phyloP scores from a whole-genome alignment of 2,113 vertebrate genomes.

The Ptychochromis oligacanthus region DNA sequence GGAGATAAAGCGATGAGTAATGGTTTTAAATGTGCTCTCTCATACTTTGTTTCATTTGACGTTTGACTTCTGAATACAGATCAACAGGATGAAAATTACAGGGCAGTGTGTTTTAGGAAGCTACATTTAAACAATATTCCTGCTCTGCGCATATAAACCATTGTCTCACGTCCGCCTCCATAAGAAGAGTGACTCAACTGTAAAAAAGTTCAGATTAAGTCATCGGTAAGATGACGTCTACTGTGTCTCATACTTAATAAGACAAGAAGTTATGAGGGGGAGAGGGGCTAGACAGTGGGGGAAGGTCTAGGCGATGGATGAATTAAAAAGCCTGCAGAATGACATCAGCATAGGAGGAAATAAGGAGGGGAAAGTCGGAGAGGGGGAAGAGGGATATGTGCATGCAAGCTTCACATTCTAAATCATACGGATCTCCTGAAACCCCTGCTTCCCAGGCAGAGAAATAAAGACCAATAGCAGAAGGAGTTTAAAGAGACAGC shows the following conservation, averaged over 20 bases:
- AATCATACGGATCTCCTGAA: conserved; percentile 64
- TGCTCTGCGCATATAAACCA: conserved; percentile 10
- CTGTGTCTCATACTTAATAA: conserved; percentile 59
- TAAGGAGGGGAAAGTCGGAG: conserved; percentile 29
- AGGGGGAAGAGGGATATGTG: conserved; percentile 23
- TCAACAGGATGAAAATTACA: conserved; percentile 54
- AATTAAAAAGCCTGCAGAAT: conserved; percentile 71
- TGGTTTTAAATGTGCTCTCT: conserved; percentile 7
- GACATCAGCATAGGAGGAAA: conserved; percentile 74
- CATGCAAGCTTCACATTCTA: conserved; percentile 51
- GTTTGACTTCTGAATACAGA: conserved; percentile 43
- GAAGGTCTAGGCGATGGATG: conserved; percentile 41
- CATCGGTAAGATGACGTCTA: conserved; percentile 67
- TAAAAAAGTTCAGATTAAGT: conserved; percentile 74
- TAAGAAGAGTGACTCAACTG: conserved; percentile 15
- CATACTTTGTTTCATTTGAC: conserved; percentile 33
- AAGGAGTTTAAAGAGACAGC: conserved; percentile 51
- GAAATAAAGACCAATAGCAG: conserved; percentile 49
- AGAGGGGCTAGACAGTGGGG: conserved; percentile 59
- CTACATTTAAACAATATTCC: conserved; percentile 23
- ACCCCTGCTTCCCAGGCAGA: conserved; percentile 34
- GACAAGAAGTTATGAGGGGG: conserved; percentile 44
- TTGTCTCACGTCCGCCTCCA: conserved; percentile 30
- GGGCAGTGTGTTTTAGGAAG: conserved; percentile 18
- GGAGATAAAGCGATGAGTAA: conserved; percentile 40